Evolutionary conservation across 2,113 vertebrate species (phyloP), one percentile per base, ranked within the genome.

Genomic region (Notarius quadriscutis): DNA sequence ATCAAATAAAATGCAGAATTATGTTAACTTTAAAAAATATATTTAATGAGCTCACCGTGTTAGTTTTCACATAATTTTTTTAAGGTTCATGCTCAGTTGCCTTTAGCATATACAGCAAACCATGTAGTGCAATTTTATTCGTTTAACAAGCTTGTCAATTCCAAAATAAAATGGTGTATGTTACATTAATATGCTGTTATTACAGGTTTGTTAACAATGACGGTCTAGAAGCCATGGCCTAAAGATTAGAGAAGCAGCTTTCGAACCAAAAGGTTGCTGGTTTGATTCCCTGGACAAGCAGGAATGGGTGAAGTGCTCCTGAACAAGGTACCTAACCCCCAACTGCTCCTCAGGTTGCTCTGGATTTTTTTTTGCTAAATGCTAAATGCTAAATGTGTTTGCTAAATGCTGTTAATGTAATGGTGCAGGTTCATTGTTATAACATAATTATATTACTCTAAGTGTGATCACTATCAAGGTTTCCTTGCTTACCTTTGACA

Each of bases 121-220:
- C 91, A 51, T 8, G 17, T 72, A 84, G 91, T 90, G 89, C 85
- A 94, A 93, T 87, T 86, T 71, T 85, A 91, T 86, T 90, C 90
- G 9, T 93, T 94, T 91, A 89, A 91, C 88, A 91, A 69, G 92
- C 91, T 93, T 92, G 93, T 94, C 91, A 91, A 89, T 92, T 93
- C 90, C 91, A 91, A 93, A 94, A 93, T 94, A 92, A 94, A 92
- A 91, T 91, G 63, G 92, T 89, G 88, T 86, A 80, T 91, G 88
- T 93, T 93, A 92, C 91, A 92, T 93, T 93, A 93, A 94, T 92
- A 87, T 48, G 79, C 86, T 80, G 91, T 89, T 93, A 92, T 92
- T 94, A 93, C 92, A 91, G 90, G 92, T 91, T 85, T 84, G 81
- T 85, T 82, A 91, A 92, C 87, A 88, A 87, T 83, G 78, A 79